These are phyloP conservation scores for Cyclopterus lumpus DNA, from an alignment of 2,797 vertebrate species.

Conservation along the genomic window DNA sequence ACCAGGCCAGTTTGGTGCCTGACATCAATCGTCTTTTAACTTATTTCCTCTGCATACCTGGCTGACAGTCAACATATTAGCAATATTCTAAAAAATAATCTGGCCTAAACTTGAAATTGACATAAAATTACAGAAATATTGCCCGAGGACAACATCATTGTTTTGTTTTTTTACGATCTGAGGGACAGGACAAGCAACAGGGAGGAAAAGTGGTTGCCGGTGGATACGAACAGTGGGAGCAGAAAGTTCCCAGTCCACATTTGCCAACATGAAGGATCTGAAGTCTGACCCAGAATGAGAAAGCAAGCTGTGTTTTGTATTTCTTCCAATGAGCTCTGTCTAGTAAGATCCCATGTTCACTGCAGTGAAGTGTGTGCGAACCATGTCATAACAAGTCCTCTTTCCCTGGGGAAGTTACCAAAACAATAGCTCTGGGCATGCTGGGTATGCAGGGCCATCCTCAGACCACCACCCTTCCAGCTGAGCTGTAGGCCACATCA, in stretches of 20 bases:
- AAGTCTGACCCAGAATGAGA: constrained; percentile 50
- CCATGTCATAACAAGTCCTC: constrained; percentile 72
- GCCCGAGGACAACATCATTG: background rate
- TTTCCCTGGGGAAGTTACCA: constrained; percentile 68
- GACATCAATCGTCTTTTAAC: constrained; percentile 63
- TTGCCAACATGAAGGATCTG: constrained; percentile 55
- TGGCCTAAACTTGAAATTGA: background rate
- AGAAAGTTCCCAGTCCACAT: constrained; percentile 66
- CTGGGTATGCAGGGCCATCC: constrained; percentile 55
- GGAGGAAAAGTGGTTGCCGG: constrained; percentile 54
- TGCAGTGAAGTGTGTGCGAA: constrained; percentile 70
- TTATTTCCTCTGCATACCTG: constrained; percentile 68
- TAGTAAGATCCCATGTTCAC: constrained; percentile 53
- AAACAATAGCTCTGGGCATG: constrained; percentile 74
- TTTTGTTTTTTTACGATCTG: background rate
- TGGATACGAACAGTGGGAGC: constrained; percentile 60
- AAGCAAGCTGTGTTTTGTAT: constrained; percentile 32
- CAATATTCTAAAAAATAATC: background rate
- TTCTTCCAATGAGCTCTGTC: constrained; percentile 42
- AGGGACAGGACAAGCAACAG: constrained; percentile 27
- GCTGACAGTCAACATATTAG: constrained; percentile 62
- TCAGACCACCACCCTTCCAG: constrained; percentile 31
- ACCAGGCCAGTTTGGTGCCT: constrained; percentile 36
- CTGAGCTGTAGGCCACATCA: constrained; percentile 19
- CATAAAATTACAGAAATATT: constrained; percentile 4